A percentile compares a stretch with the other conserved stretches of the same genome.
Evolutionary conservation across 2,888 invertebrate genomes (phyloP).

Genomic region (Tillus elongatus): DNA sequence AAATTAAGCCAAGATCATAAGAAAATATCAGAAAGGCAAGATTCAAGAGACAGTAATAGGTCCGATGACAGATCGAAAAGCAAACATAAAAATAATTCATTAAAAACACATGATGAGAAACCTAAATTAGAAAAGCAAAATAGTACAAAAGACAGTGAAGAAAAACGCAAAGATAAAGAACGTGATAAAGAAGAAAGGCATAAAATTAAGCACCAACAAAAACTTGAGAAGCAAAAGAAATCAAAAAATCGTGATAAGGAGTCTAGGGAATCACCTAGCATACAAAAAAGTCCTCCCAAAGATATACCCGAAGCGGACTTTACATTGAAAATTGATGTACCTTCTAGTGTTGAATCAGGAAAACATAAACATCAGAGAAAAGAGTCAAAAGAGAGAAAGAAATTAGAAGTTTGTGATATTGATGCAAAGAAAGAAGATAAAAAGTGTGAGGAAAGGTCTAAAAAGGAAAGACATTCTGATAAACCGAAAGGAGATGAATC

Average conservation of each 20-base stretch:
- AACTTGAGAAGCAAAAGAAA: slow-evolving; percentile 31
- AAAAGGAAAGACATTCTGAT: slow-evolving; percentile 18
- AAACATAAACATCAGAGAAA: slow-evolving; percentile 47
- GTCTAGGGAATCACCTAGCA: slow-evolving; percentile 27
- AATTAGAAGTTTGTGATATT: slow-evolving; percentile 34
- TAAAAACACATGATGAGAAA: slow-evolving; percentile 52
- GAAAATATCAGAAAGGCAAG: slow-evolving; percentile 53
- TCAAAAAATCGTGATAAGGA: slow-evolving; percentile 37
- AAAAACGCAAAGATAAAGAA: slow-evolving; percentile 33
- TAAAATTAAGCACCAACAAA: slow-evolving; percentile 24
- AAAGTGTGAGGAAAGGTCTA: slow-evolving; percentile 10
- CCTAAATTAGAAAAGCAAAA: slow-evolving; percentile 50
- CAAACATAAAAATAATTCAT: slow-evolving; percentile 52
- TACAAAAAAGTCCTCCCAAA: slow-evolving; percentile 26
- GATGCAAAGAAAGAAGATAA: slow-evolving; percentile 9
- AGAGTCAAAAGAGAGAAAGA: slow-evolving; percentile 48
- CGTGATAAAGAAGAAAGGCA: slow-evolving; percentile 28
- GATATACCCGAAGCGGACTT: slow-evolving; percentile 47
- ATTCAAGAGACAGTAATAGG: slow-evolving; percentile 57
- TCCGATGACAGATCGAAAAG: slow-evolving; percentile 41
- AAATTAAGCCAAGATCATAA: slow-evolving; percentile 46
- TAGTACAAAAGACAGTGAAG: slow-evolving; percentile 34
- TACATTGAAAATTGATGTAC: slow-evolving; percentile 49
- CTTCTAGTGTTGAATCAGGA: slow-evolving; percentile 50
- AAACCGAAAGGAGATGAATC: slow-evolving; percentile 20